These are phyloP conservation scores for Drosophila maculinotata DNA, from an alignment of 2,888 invertebrate species.

Conservation along the genomic window DNA sequence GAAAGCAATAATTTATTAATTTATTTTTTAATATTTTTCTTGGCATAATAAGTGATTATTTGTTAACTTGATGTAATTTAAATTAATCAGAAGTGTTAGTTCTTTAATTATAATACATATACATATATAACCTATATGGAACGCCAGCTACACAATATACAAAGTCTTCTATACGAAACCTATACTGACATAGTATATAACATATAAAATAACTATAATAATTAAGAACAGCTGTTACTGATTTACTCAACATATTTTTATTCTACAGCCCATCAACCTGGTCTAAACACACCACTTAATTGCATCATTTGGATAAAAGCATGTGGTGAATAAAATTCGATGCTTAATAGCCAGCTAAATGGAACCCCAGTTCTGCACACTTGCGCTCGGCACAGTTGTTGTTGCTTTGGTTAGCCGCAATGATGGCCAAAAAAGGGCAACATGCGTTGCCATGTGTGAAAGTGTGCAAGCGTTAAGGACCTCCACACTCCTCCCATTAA, in stretches of 20 bases:
- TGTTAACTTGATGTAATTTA: too few relatives aligned
- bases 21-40: too few relatives aligned
- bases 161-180: too few relatives aligned
- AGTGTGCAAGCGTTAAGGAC: background rate
- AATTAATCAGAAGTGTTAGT: too few relatives aligned
- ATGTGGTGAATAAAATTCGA: conserved; percentile 4
- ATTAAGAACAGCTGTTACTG: background rate
- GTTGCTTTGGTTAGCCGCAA: conserved; percentile 47
- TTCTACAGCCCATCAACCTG: background rate
- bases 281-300: background rate
- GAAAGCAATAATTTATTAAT: too few relatives aligned
- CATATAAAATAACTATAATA: too few relatives aligned
- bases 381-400: conserved; percentile 13
- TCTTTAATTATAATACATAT: too few relatives aligned
- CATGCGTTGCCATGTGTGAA: conserved; percentile 24
- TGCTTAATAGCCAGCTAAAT: conserved; percentile 25
- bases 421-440: conserved; percentile 17
- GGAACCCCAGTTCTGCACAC: conserved; percentile 2
- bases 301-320: background rate
- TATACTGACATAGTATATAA: background rate
- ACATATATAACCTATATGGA: too few relatives aligned
- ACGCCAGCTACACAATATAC: too few relatives aligned
- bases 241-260: background rate
- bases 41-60: too few relatives aligned
- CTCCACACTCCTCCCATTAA: too few relatives aligned